phyloP scores from a whole-genome alignment of 2,888 invertebrate genomes.

The Pyrrhia umbra region DNA sequence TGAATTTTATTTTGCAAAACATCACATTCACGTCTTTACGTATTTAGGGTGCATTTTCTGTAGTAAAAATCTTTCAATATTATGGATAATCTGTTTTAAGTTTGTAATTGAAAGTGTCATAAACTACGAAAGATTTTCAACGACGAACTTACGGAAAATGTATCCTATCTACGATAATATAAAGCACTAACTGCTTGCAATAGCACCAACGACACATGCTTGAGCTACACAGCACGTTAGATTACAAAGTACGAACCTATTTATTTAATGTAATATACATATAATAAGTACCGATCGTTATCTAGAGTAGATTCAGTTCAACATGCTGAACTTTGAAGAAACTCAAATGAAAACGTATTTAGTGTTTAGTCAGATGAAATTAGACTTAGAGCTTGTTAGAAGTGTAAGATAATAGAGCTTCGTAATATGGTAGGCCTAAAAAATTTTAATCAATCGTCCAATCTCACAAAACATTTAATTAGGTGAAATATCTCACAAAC shows the following conservation, averaged over 20 bases:
- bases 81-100: neutral
- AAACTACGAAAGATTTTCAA: neutral
- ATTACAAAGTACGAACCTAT: constrained; percentile 50
- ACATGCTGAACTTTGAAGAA: constrained; percentile 46
- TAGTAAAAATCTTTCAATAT: neutral
- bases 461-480: constrained; percentile 41
- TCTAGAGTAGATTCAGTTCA: constrained; percentile 55
- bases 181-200: constrained; percentile 87
- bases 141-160: constrained; percentile 72
- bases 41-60: constrained; percentile 72
- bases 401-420: constrained; percentile 57
- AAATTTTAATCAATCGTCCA: constrained; percentile 32
- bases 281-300: constrained; percentile 54
- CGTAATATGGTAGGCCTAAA: constrained; percentile 51
- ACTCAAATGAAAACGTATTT: constrained; percentile 43
- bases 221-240: constrained; percentile 76
- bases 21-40: constrained; percentile 58
- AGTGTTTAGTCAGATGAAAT: constrained; percentile 31
- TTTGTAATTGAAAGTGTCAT: neutral
- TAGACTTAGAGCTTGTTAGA: constrained; percentile 60
- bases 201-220: constrained; percentile 81
- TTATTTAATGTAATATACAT: constrained; percentile 52
- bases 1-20: constrained; percentile 73
- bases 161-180: constrained; percentile 72
- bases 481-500: constrained; percentile 45